A percentile compares a stretch with the other conserved stretches of the same genome.
Conservation (phyloP, 2,888 invertebrate genomes). For the Athalia cordata region DNA sequence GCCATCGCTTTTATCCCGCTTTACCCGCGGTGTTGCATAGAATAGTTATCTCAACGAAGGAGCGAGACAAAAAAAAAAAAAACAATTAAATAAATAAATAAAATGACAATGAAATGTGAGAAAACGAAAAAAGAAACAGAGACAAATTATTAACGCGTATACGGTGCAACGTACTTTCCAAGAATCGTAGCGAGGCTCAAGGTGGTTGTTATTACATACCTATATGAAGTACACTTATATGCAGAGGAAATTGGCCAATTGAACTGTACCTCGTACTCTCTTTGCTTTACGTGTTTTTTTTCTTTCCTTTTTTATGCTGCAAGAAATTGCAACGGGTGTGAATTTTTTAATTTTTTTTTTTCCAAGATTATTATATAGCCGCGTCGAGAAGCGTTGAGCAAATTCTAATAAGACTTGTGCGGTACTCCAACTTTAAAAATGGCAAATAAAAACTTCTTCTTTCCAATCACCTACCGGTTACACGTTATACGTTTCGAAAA, state of each 20-base stretch:
- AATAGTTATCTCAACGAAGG: too few species aligned
- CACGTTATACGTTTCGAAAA: too few species aligned
- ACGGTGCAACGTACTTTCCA: not conserved
- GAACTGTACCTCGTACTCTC: not conserved
- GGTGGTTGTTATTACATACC: not conserved
- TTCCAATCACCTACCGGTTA: too few species aligned
- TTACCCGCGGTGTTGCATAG: too few species aligned
- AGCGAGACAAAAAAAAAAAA: too few species aligned
- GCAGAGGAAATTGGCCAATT: conserved; percentile 4
- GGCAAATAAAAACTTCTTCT: too few species aligned
- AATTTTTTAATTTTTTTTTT: conserved; percentile 26
- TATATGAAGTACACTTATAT: not conserved
- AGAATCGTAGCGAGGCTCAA: not conserved
- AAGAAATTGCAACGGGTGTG: conserved; percentile 45
- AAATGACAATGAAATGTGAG: not conserved
- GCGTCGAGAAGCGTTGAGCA: too few species aligned
- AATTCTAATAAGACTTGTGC: too few species aligned
- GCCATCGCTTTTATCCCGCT: too few species aligned
- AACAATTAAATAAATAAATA: conserved; percentile 2
- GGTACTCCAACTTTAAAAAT: too few species aligned
- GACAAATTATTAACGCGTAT: conserved; percentile 8
- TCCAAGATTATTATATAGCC: too few species aligned
- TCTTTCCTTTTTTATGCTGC: conserved; percentile 31
- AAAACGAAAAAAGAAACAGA: conserved; percentile 10
- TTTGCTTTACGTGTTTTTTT: not conserved